Conservation (phyloP, 2,113 vertebrate species). For the Sander vitreus region DNA sequence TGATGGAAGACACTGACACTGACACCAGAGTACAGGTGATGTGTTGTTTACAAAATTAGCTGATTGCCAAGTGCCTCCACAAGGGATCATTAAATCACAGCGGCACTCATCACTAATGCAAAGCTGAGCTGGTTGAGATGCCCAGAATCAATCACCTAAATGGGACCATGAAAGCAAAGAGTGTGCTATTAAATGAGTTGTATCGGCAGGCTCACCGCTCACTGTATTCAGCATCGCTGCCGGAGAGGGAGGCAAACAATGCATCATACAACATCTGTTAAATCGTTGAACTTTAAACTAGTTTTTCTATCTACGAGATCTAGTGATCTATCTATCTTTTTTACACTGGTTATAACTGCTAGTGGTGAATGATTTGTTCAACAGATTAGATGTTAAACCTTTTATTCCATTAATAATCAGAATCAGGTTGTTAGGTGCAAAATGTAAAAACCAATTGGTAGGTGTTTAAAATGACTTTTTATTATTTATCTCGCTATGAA, state of each 20-base stretch:
- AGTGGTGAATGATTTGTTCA: neutral
- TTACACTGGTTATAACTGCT: neutral
- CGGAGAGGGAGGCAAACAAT: slow-evolving; percentile 25
- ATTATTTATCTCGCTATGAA: too few species aligned
- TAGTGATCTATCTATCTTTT: neutral
- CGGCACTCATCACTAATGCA: slow-evolving; percentile 64
- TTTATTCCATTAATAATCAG: slow-evolving; percentile 1
- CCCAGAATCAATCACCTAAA: slow-evolving; percentile 73
- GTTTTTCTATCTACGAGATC: slow-evolving; percentile 5
- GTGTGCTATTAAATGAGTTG: slow-evolving; percentile 59
- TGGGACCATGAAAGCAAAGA: slow-evolving; percentile 57
- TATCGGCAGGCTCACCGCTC: slow-evolving; percentile 45
- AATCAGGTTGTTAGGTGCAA: too few species aligned
- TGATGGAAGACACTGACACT: neutral
- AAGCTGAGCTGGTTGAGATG: slow-evolving; percentile 56
- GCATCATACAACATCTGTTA: slow-evolving; percentile 6
- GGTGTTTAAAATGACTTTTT: too few species aligned
- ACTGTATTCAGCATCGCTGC: slow-evolving; percentile 44
- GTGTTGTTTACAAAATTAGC: slow-evolving; percentile 54
- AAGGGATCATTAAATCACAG: slow-evolving; percentile 62
- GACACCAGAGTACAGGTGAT: slow-evolving; percentile 47
- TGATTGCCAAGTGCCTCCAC: slow-evolving; percentile 61
- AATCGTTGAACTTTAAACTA: slow-evolving; percentile 26
- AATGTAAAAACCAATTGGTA: too few species aligned
- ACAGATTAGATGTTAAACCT: neutral